Evolutionary conservation across 2,113 vertebrate species (phyloP), one percentile per base, ranked within the genome.

Genomic region (Ammodytes marinus): DNA sequence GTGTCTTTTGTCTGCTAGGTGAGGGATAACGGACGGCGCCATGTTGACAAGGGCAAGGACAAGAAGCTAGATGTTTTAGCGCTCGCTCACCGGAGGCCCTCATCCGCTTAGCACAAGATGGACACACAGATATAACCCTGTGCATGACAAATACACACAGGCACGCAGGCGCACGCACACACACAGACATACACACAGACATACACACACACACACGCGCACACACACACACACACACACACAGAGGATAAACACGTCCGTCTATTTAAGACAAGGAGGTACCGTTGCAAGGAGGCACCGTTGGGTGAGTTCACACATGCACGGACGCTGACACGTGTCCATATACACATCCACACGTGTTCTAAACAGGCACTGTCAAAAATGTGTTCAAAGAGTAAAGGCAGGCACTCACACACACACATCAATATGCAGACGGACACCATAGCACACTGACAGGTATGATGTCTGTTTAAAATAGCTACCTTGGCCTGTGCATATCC

Each of bases 11-110:
- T 93, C 88, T 95, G 95, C 95, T 95, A 96, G 95, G 95, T 97
- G 97, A 97, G 96, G 96, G 94, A 97, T 97, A 94, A 96, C 96
- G 95, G 96, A 97, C 92, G 95, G 93, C 94, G 96, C 96, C 94
- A 93, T 93, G 94, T 95, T 96, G 96, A 97, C 97, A 97, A 98
- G 96, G 96, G 95, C 95, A 97, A 96, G 96, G 96, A 95, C 95
- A 94, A 95, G 94, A 90, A 82, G 85, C 74, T 95, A 35, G 87
- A 92, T 93, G 95, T 82, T 95, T 95, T 89, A 95, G 60, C 92
- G 85, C 95, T 27, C 92, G 67, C 91, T 92, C 93, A 94, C 86
- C 27, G 76, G 95, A 27, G 90, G 84, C 91, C 91, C 83, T 91
- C 87, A 80, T 90, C 77, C 59, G 80, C 77, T 91, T 82, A 84